Evolutionary conservation across 2,888 invertebrate species (phyloP).

Genomic region (Rhagophthalmus giganteus): DNA sequence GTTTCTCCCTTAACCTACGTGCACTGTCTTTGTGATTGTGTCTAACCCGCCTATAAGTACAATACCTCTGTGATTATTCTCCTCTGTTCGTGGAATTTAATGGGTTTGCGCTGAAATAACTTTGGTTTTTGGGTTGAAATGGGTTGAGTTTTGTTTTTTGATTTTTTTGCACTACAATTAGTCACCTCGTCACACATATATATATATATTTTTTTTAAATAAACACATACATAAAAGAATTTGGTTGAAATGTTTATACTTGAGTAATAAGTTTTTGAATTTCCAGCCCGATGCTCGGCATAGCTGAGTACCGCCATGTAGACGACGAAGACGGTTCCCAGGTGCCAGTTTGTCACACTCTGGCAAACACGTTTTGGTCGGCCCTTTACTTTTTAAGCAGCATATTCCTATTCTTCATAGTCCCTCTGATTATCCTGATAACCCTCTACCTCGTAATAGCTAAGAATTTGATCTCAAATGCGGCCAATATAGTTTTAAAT

Average conservation of each 20-base stretch:
- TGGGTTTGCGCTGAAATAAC: constrained; percentile 17
- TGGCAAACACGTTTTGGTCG: constrained; percentile 76
- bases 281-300: constrained; percentile 78
- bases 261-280: constrained; percentile 49
- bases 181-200: constrained; percentile 5
- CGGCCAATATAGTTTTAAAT: constrained; percentile 68
- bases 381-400: constrained; percentile 77
- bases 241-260: too few species aligned
- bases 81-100: constrained; percentile 18
- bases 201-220: too few species aligned
- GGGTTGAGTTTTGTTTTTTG: constrained; percentile 38
- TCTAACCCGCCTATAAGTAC: constrained; percentile 19
- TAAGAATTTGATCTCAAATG: constrained; percentile 74
- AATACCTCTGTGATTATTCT: constrained; percentile 22
- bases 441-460: constrained; percentile 83
- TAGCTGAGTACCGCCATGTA: constrained; percentile 71
- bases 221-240: too few species aligned
- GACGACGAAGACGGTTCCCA: constrained; percentile 71
- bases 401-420: constrained; percentile 77
- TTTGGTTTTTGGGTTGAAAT: constrained; percentile 38
- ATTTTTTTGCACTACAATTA: constrained; percentile 19
- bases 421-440: constrained; percentile 78
- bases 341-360: constrained; percentile 77
- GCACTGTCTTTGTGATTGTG: constrained; percentile 25
- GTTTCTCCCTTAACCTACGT: constrained; percentile 24